Evolutionary conservation across 2,113 vertebrate genomes (phyloP).

Genomic region (Shinisaurus crocodilurus): DNA sequence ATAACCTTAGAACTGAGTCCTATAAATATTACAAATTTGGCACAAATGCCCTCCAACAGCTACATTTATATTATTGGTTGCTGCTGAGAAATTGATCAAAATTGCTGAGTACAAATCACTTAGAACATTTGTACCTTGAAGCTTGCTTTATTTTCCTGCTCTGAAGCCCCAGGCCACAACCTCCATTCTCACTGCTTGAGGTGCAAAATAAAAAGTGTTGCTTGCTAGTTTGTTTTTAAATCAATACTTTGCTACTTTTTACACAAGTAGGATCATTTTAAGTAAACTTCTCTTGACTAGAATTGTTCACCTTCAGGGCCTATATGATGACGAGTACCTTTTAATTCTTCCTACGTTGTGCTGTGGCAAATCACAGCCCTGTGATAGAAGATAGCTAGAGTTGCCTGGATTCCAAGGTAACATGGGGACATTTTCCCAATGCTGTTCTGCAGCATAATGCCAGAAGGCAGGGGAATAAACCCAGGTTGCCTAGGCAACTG

Average conservation of each 20-base stretch:
- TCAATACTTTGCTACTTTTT: not conserved
- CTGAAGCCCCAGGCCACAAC: slow-evolving; percentile 10
- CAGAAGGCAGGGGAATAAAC: not conserved
- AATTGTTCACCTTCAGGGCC: not conserved
- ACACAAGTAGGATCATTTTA: not conserved
- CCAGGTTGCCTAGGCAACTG: not conserved
- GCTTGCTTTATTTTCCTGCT: not conserved
- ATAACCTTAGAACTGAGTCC: not conserved
- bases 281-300: not conserved
- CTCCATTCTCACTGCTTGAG: not conserved
- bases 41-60: not conserved
- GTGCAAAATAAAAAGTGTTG: slow-evolving; percentile 18
- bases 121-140: slow-evolving; percentile 4
- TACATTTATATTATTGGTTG: slow-evolving; percentile 9
- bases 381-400: not conserved
- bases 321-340: not conserved
- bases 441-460: not conserved
- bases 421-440: not conserved
- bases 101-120: not conserved
- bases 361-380: not conserved
- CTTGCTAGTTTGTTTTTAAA: slow-evolving; percentile 7
- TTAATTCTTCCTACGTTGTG: not conserved
- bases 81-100: slow-evolving; percentile 4
- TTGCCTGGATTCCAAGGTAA: not conserved
- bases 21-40: not conserved